Evolutionary conservation across 2,113 vertebrate species (phyloP).

Genomic region (Menura novaehollandiae): DNA sequence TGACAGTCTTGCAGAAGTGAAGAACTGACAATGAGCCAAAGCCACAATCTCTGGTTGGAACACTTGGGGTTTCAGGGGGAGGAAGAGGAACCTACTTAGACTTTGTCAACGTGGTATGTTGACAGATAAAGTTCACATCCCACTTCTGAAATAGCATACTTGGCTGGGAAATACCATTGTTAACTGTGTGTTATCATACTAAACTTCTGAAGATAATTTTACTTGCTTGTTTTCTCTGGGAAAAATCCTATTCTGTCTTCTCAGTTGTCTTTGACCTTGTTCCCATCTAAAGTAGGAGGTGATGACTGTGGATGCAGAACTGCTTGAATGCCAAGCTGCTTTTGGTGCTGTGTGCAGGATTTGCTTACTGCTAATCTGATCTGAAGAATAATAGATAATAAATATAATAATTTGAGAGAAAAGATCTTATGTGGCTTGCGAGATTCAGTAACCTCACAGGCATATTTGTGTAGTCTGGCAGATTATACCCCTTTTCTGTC

Average conservation of each 20-base stretch:
- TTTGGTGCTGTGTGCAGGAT: not conserved
- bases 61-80: not conserved
- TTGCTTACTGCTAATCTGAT: not conserved
- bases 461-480: not conserved
- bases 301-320: not conserved
- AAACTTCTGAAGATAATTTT: not conserved
- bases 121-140: not conserved
- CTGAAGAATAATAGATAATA: not conserved
- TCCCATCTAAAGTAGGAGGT: not conserved
- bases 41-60: not conserved
- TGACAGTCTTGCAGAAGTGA: not conserved
- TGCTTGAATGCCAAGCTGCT: not conserved
- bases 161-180: not conserved
- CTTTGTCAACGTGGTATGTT: constrained; percentile 6
- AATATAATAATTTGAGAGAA: not conserved
- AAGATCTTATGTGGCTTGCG: not conserved
- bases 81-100: not conserved
- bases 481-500: not conserved
- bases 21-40: not conserved
- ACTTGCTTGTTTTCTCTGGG: not conserved
- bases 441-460: not conserved
- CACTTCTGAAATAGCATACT: not conserved
- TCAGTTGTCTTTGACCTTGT: not conserved
- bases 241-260: not conserved
- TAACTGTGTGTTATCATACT: not conserved